Evolutionary conservation across 2,113 vertebrate species (phyloP), one percentile per base, ranked within the genome.

Genomic region (Symphodus melops): DNA sequence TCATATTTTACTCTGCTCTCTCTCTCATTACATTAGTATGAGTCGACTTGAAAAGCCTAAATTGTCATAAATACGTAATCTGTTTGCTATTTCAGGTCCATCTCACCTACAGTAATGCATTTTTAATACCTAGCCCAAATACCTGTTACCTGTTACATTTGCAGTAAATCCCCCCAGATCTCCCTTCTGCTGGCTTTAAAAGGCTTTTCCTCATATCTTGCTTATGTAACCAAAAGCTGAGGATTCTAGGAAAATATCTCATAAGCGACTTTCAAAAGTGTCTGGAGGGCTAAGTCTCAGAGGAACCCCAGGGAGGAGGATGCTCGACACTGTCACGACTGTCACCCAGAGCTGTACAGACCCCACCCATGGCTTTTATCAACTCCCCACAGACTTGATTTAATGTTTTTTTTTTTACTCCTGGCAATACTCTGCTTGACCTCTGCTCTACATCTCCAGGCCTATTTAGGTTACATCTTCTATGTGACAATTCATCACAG

Each of bases 201-300:
- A 76, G 7, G 17, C 58, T 77, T 79, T 86, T 12, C 48, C 82
- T 84, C 77, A 62, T 79, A 71, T 83, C 65, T 76, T 5, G 8
- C 77, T 87, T 89, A 79, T 66, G 72, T 85, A 85, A 89, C 75
- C 68, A 62, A 89, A 85, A 91, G 81, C 87, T 80, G 69, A 80
- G 80, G 81, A 87, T 82, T 83, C 82, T 68, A 64, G 69, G 72
- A 79, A 88, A 76, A 83, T 49, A 79, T 85, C 79, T 85, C 81
- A 73, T 86, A 77, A 89, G 81, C 37, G 72, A 86, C 86, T 89
- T 88, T 79, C 62, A 59, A 79, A 89, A 81, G 51, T 55, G 76
- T 62, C 72, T 81, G 42, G 71, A 67, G 56, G 78, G 63, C 72
- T 82, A 72, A 82, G 55, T 79, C 89, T 62, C 78, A 58, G 60